phyloP scores from a whole-genome alignment of 2,888 invertebrate genomes.

The Seira musarum region DNA sequence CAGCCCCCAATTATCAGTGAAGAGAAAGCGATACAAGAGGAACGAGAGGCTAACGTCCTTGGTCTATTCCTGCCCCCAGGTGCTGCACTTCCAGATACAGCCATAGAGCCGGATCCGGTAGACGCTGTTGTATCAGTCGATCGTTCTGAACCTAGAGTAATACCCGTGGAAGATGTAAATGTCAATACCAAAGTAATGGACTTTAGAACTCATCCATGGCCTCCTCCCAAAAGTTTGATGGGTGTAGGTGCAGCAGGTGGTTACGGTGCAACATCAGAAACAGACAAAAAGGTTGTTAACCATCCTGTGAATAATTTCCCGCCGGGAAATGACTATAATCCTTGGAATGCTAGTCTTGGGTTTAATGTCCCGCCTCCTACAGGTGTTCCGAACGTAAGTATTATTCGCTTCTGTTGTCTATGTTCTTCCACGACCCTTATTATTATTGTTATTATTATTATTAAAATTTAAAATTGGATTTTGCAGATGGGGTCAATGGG shows the following conservation, averaged over 20 bases:
- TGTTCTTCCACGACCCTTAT: too few species aligned
- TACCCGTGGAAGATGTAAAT: conserved; percentile 91
- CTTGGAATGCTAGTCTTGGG: conserved; percentile 34
- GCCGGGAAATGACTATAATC: conserved; percentile 31
- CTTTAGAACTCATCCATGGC: conserved; percentile 85
- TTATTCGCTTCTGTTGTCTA: background rate
- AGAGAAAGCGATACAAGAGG: conserved; percentile 90
- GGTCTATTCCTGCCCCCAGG: conserved; percentile 83
- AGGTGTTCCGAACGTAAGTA: conserved; percentile 15
- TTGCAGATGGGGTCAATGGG: background rate
- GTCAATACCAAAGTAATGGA: conserved; percentile 87
- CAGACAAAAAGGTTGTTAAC: background rate
- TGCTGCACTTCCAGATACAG: conserved; percentile 82
- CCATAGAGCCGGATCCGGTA: conserved; percentile 89
- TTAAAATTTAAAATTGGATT: too few species aligned
- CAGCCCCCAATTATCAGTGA: conserved; percentile 78
- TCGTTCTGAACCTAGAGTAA: conserved; percentile 73
- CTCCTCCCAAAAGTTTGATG: conserved; percentile 80
- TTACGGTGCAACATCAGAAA: too few species aligned
- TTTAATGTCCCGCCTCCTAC: conserved; percentile 31
- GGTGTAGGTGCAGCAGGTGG: background rate
- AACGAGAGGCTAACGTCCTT: conserved; percentile 87
- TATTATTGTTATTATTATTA: too few species aligned
- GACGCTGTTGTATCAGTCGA: conserved; percentile 71
- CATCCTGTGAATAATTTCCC: conserved; percentile 15